Base-by-base conservation (phyloP, 2,888 invertebrate genomes). In the Mactromeris polynyma region DNA sequence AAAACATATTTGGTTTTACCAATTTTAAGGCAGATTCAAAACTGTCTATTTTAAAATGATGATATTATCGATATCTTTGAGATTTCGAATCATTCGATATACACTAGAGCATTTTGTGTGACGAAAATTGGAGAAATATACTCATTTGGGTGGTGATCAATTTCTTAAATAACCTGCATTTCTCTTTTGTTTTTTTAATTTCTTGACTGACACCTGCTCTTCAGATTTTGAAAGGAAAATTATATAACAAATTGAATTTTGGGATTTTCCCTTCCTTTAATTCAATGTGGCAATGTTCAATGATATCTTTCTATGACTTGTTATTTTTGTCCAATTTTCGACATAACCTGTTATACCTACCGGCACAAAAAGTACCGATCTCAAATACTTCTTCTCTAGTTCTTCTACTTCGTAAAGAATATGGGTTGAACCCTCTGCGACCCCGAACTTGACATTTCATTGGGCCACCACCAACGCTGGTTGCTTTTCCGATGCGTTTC, bases 1-100 rank as follows among this genome's bases (percentile, higher is more conserved):
- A 93, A 78, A 26, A 91, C 17, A 38, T 81, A 33, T 85, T 54
- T 81, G 83, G 40, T 42, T 79, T 85, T 21, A 92, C 82, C 31
- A 92, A 51, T 69, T 84, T 83, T 17, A 91, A 26, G 19, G 86
- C 90, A 36, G 83, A 7, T 73, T 90, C 80, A 77, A 92, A 84
- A 19, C 89, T 90, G 17, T 90, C 89, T n/a, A 92, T 92, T 77
- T 92, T 92, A 58, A 90, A 90, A 85, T 88, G 92, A 26, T 86
- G 86, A 51, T 90, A 90, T 83, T 78, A 85, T 92, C 90, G 33
- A 89, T 38, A 6, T 89, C 42, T 90, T 92, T 92, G 1, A 90
- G 64, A 82, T 90, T 83, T 40, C 87, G 26, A 19, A 90, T 90
- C 83, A 90, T 85, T 81, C 87, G 46, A 42, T 81, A 79, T 78